These are phyloP conservation scores for Paelopatides confundens DNA, from an alignment of 53 echinoderm and acorn worm genomes.

Conservation along the genomic window DNA sequence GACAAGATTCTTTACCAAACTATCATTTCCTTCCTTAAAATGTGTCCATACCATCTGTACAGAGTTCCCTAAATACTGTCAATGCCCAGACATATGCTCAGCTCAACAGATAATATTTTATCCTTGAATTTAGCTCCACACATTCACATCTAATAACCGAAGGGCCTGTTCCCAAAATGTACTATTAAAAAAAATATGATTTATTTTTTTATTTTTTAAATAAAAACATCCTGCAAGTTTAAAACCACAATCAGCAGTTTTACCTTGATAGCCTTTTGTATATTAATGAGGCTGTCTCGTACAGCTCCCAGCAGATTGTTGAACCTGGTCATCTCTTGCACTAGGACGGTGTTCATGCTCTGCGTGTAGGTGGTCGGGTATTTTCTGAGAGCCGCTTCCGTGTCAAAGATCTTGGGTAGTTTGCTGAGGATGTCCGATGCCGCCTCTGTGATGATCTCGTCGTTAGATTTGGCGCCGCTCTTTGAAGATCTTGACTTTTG, in stretches of 20 bases:
- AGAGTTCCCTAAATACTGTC: too few species aligned
- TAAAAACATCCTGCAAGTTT: too few species aligned
- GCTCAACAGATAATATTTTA: too few species aligned
- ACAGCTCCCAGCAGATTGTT: constrained; percentile 87
- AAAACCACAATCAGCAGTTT: background rate
- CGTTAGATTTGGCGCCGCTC: constrained; percentile 92
- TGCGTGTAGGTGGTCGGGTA: constrained; percentile 99
- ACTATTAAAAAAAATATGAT: too few species aligned
- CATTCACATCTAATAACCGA: too few species aligned
- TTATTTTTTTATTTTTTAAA: too few species aligned
- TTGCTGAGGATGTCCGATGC: constrained; percentile 95
- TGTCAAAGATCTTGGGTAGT: constrained; percentile 90
- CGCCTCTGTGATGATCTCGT: constrained; percentile 94
- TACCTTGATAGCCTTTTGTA: constrained; percentile 99
- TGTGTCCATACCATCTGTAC: too few species aligned
- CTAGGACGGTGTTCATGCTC: constrained; percentile 99
- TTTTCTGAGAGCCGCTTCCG: constrained; percentile 93
- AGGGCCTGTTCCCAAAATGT: too few species aligned
- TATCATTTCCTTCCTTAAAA: too few species aligned
- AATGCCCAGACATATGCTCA: too few species aligned
- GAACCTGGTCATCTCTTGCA: constrained; percentile 97
- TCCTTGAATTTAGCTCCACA: too few species aligned
- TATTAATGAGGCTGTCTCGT: constrained; percentile 91
- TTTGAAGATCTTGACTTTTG: constrained; percentile 87
- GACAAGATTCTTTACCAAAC: too few species aligned